Evolutionary conservation across 2,113 vertebrate species (phyloP), one percentile per base, ranked within the genome.

Genomic region (Mystacornis crossleyi): DNA sequence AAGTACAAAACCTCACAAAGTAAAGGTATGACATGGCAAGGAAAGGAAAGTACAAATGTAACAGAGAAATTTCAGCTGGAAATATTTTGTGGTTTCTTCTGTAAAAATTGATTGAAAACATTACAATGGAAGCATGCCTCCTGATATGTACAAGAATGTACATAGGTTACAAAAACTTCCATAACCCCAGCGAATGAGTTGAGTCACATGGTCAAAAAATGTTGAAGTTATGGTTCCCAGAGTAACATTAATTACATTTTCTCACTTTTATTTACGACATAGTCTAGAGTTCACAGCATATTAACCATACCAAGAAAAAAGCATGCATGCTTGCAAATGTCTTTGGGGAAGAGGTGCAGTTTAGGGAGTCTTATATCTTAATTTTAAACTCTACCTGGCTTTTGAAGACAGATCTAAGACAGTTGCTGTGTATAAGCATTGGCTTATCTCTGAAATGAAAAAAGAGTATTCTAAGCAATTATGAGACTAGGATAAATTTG

Each of bases 361-460:
- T 93, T 60, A 92, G 48, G 12, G 33, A 50, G 54, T 57, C 36
- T 78, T 81, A 72, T 54, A 74, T 81, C 55, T 82, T 73, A 60
- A 18, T 70, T 84, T 85, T 80, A 78, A 54, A 58, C 28, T 85
- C 28, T 34, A 91, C 55, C n/a, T 87, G 81, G 33, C 28, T 90
- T 96, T 91, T 91, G 77, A 97, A 93, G 60, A 77, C 64, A 62
- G 21, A 72, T 93, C 48, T 65, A 88, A 88, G 77, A 58, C 36
- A 71, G 61, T 83, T 64, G 24, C 48, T 89, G 14, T 81, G 60
- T 58, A 84, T 43, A 81, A 81, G 54, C 58, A 81, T 82, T 92
- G 87, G 18, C 34, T 93, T 93, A 85, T 64, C 34, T 85, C 43
- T 28, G 6, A 92, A 87, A 50, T 57, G 33, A 80, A 71, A 33